These are phyloP conservation scores for Stegastes partitus DNA, from an alignment of 2,113 vertebrate species.

Conservation along the genomic window DNA sequence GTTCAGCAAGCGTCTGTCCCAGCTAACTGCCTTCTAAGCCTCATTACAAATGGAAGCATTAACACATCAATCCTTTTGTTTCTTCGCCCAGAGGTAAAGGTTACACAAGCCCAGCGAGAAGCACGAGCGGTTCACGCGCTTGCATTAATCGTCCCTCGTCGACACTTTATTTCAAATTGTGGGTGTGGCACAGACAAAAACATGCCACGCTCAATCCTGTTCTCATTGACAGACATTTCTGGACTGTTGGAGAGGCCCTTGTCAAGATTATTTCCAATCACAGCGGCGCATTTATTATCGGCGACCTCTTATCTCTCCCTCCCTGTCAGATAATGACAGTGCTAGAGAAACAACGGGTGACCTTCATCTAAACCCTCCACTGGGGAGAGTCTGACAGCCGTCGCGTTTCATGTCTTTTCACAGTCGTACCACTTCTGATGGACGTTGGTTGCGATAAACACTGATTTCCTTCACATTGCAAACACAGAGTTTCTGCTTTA, in stretches of 20 bases:
- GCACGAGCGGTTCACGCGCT: slow-evolving; percentile 8
- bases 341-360: slow-evolving; percentile 61
- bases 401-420: slow-evolving; percentile 17
- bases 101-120: slow-evolving; percentile 11
- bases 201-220: slow-evolving; percentile 42
- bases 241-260: slow-evolving; percentile 61
- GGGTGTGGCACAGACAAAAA: neutral
- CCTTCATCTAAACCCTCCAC: slow-evolving; percentile 60
- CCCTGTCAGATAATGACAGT: slow-evolving; percentile 67
- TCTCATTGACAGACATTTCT: slow-evolving; percentile 48
- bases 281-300: slow-evolving; percentile 61
- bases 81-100: slow-evolving; percentile 28
- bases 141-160: slow-evolving; percentile 23
- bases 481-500: slow-evolving; percentile 5
- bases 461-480: too few relatives aligned
- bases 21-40: neutral
- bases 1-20: neutral
- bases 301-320: slow-evolving; percentile 58
- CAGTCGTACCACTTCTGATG: slow-evolving; percentile 6
- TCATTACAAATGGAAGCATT: neutral
- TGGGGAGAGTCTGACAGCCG: slow-evolving; percentile 27
- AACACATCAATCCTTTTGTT: slow-evolving; percentile 17
- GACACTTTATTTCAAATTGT: slow-evolving; percentile 31
- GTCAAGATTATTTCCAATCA: slow-evolving; percentile 75
- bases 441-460: slow-evolving; percentile 27